Percentiles rank a stretch among this genome's conserved stretches.
Conservation (phyloP, 2,797 vertebrate genomes). For the Phyllotis vaccarum region DNA sequence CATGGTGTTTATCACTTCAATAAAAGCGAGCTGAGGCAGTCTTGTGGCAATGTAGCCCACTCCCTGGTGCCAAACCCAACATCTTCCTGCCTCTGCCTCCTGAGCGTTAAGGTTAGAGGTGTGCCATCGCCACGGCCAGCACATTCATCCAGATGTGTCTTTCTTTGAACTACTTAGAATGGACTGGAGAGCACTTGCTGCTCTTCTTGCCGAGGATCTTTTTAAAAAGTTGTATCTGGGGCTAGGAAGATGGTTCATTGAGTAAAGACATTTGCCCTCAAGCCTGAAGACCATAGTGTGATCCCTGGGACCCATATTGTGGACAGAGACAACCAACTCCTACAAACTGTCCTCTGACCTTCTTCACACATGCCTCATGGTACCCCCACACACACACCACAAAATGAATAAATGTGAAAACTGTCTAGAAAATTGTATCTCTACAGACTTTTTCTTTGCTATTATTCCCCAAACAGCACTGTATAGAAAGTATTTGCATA, state of each 20-base stretch:
- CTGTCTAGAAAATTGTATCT: not conserved
- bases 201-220: not conserved
- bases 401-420: not conserved
- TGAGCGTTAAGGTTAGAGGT: not conserved
- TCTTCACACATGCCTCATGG: not conserved
- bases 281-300: not conserved
- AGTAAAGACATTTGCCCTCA: not conserved
- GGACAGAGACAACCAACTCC: not conserved
- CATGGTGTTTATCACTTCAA: not conserved
- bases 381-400: too few relatives aligned
- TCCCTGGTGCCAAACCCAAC: not conserved
- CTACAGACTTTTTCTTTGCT: not conserved
- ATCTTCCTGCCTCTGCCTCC: not conserved
- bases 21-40: not conserved
- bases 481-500: not conserved
- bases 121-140: not conserved
- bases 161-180: not conserved
- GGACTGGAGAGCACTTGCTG: not conserved
- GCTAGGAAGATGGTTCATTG: not conserved
- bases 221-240: not conserved
- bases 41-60: not conserved
- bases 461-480: not conserved
- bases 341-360: not conserved
- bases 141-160: not conserved
- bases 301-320: not conserved